Conservation (phyloP, 1,140 invertebrate genomes). For the Cotesia typhae region DNA sequence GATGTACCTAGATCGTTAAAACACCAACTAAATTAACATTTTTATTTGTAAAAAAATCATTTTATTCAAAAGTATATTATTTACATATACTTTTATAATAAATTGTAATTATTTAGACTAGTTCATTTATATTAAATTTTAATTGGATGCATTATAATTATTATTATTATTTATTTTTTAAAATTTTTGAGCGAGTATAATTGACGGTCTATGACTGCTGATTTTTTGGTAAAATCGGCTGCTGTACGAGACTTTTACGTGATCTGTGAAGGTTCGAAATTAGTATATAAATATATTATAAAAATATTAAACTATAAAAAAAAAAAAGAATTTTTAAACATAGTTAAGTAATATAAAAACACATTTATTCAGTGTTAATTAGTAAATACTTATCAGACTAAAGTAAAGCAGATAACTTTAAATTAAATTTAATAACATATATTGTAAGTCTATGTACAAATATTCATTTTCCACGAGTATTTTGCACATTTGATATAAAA, state of each 20-base stretch:
- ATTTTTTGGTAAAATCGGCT: slow-evolving; percentile 50
- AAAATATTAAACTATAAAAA: slow-evolving; percentile 52
- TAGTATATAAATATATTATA: slow-evolving; percentile 45
- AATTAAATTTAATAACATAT: slow-evolving; percentile 33
- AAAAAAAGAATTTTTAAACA: slow-evolving; percentile 48
- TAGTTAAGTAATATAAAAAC: slow-evolving; percentile 51
- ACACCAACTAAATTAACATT: not conserved
- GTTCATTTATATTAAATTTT: too few species aligned
- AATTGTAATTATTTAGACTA: slow-evolving; percentile 3
- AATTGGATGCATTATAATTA: not conserved
- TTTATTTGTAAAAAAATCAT: too few species aligned
- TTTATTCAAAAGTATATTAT: too few species aligned
- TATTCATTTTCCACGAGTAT: slow-evolving; percentile 63
- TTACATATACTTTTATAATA: too few species aligned
- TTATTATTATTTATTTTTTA: slow-evolving; percentile 23
- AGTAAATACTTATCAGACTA: not conserved
- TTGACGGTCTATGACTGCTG: slow-evolving; percentile 62
- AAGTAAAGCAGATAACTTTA: not conserved
- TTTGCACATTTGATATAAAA: slow-evolving; percentile 64
- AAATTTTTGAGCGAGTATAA: slow-evolving; percentile 42
- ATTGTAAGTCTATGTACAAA: slow-evolving; percentile 41
- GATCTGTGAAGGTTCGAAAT: slow-evolving; percentile 60
- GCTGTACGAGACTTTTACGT: slow-evolving; percentile 61
- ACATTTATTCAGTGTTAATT: slow-evolving; percentile 60
- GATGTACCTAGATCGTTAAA: slow-evolving; percentile 20